Conservation (phyloP, 2,888 invertebrate species). For the Lottia gigantea region DNA sequence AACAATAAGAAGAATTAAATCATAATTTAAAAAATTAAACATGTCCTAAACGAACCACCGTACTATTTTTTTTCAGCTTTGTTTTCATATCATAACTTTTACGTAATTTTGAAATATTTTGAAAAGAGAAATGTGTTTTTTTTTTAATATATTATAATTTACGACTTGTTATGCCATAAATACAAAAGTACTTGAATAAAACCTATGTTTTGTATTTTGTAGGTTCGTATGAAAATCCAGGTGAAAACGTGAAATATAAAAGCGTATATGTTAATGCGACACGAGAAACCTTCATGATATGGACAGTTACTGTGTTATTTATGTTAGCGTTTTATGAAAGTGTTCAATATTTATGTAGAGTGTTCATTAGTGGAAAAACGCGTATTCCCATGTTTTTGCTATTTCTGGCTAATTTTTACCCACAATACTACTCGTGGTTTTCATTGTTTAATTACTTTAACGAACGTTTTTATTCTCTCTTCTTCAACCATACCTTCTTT, state of each 20-base stretch:
- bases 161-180: too few species aligned
- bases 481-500: conserved; percentile 49
- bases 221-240: conserved; percentile 51
- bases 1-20: too few species aligned
- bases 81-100: too few species aligned
- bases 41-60: too few species aligned
- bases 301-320: conserved; percentile 32
- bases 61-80: too few species aligned
- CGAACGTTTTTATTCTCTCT: conserved; percentile 48
- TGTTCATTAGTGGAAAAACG: conserved; percentile 20
- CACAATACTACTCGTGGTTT: conserved; percentile 61
- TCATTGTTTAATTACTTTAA: conserved; percentile 51
- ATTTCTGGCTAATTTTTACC: conserved; percentile 43
- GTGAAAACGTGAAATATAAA: conserved; percentile 42
- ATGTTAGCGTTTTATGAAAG: conserved; percentile 40
- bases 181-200: too few species aligned
- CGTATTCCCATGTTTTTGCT: conserved; percentile 41
- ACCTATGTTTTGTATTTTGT: too few species aligned
- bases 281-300: conserved; percentile 37
- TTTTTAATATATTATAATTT: too few species aligned
- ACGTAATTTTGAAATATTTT: too few species aligned
- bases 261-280: conserved; percentile 56
- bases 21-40: too few species aligned
- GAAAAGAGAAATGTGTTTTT: too few species aligned
- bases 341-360: conserved; percentile 33